A percentile compares a stretch with the other conserved stretches of the same genome.
These are phyloP conservation scores for Equus quagga DNA, from an alignment of 2,113 vertebrate species.

Conservation along the genomic window DNA sequence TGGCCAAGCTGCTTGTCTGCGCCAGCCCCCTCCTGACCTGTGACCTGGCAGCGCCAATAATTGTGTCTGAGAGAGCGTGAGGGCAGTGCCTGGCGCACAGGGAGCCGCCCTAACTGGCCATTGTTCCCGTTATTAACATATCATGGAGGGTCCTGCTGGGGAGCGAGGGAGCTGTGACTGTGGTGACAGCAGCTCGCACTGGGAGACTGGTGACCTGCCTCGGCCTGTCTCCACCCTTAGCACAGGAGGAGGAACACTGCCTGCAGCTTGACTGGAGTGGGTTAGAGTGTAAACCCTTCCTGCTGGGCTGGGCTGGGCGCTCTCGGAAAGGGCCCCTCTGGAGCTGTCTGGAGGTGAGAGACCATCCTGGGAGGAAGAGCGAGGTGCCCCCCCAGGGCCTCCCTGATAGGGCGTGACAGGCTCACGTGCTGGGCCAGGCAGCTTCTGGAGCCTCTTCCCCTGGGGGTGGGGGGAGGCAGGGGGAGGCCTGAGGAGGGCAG, in stretches of 20 bases:
- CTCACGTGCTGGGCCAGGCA: background rate
- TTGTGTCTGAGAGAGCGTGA: background rate
- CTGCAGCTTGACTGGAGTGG: accelerated
- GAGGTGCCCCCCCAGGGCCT: background rate
- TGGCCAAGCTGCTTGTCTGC: no score
- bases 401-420: no score
- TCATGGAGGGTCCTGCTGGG: background rate
- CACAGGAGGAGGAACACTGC: background rate
- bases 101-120: background rate
- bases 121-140: background rate
- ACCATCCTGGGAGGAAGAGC: background rate
- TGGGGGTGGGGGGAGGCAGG: no score
- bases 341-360: background rate
- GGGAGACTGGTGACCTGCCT: background rate
- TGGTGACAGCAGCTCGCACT: background rate
- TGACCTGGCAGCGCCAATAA: background rate
- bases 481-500: background rate
- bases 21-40: background rate
- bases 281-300: background rate
- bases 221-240: accelerated
- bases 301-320: background rate
- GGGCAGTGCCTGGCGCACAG: background rate
- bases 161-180: background rate
- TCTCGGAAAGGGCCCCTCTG: background rate
- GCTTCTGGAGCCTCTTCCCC: background rate